Evolutionary conservation across 1,140 invertebrate genomes (phyloP).

Genomic region (Bombus vancouverensis): DNA sequence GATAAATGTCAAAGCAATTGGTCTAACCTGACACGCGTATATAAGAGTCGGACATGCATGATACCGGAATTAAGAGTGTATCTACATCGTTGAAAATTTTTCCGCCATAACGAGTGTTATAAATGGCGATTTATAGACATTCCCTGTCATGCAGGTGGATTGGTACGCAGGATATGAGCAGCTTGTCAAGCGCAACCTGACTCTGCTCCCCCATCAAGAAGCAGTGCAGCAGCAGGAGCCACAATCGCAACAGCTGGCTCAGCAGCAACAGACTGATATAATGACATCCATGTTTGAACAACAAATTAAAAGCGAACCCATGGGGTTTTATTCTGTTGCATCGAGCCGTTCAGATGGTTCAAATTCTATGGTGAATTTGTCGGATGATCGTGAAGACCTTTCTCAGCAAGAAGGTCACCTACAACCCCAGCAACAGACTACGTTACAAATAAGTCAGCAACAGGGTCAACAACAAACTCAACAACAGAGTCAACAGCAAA

Average conservation of each 20-base stretch:
- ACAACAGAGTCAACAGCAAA: conserved; percentile 73
- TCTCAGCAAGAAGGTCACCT: conserved; percentile 82
- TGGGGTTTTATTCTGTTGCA: conserved; percentile 84
- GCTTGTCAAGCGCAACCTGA: conserved; percentile 83
- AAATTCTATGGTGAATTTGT: conserved; percentile 80
- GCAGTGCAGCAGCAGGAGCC: conserved; percentile 66
- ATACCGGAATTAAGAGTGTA: conserved; percentile 45
- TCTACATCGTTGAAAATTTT: conserved; percentile 18
- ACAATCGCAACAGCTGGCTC: conserved; percentile 66
- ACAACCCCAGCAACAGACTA: conserved; percentile 79
- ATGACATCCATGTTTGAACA: conserved; percentile 86
- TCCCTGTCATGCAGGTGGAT: conserved; percentile 79
- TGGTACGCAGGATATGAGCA: conserved; percentile 83
- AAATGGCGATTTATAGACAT: conserved; percentile 50
- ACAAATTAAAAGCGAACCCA: conserved; percentile 87
- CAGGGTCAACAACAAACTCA: conserved; percentile 80
- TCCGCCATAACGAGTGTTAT: background rate
- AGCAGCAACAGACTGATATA: conserved; percentile 68
- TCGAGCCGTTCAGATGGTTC: conserved; percentile 81
- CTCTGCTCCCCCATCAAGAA: conserved; percentile 82
- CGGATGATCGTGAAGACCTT: conserved; percentile 79
- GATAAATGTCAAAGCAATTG: conserved; percentile 76
- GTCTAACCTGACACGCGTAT: conserved; percentile 69
- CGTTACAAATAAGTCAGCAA: conserved; percentile 75
- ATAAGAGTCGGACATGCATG: conserved; percentile 46